These are phyloP conservation scores for Kradibia gibbosae DNA, from an alignment of 1,140 invertebrate species.

Conservation along the genomic window DNA sequence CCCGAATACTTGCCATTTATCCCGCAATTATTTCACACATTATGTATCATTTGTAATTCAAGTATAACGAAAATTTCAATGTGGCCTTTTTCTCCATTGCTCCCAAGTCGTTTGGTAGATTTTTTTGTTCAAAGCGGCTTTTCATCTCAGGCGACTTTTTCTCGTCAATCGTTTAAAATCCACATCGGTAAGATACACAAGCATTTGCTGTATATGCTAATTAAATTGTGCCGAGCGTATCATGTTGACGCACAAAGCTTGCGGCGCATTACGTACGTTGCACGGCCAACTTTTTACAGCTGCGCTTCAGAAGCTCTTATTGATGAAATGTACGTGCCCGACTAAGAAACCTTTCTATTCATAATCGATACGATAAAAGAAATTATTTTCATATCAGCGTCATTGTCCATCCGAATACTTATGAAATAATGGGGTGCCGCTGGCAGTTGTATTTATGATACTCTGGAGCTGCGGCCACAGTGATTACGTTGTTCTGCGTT, in stretches of 20 bases:
- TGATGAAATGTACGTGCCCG: neutral
- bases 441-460: neutral
- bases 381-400: conserved; percentile 17
- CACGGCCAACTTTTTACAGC: neutral
- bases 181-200: neutral
- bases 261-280: neutral
- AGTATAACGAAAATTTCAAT: neutral
- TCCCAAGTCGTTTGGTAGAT: neutral
- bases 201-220: neutral
- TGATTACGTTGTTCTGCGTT: neutral
- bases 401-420: conserved; percentile 14
- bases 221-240: neutral
- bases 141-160: neutral
- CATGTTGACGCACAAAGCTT: neutral
- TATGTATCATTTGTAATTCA: neutral
- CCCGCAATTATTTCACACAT: neutral
- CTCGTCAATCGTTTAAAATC: neutral
- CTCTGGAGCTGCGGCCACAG: neutral
- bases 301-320: conserved; percentile 20
- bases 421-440: conserved; percentile 13
- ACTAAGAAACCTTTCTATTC: neutral
- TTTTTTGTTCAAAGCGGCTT: neutral
- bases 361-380: conserved; percentile 18
- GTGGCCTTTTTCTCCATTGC: too few species aligned
- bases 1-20: neutral